These are phyloP conservation scores for Epirrhoe alternata DNA, from an alignment of 2,888 invertebrate species.

Conservation along the genomic window DNA sequence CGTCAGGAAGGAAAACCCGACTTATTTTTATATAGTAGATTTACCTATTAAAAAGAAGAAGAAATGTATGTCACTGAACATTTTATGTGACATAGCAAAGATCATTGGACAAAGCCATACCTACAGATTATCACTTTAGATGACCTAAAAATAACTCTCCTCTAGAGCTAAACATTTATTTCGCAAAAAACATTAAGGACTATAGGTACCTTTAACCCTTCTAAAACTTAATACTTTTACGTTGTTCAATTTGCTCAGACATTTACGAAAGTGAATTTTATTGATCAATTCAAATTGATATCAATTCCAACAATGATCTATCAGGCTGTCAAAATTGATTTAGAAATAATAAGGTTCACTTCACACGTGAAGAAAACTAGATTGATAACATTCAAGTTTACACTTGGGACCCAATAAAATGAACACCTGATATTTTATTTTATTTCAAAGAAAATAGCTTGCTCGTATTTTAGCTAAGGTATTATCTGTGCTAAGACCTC, in stretches of 20 bases:
- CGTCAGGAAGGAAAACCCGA: too few relatives aligned
- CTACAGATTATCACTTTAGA: too few relatives aligned
- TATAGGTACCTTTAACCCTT: neutral
- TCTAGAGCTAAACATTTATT: too few relatives aligned
- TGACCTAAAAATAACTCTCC: too few relatives aligned
- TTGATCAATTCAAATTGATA: constrained; percentile 8
- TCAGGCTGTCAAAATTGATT: constrained; percentile 13
- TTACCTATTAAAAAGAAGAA: too few relatives aligned
- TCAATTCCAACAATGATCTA: neutral
- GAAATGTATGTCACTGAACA: too few relatives aligned
- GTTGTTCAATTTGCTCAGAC: neutral
- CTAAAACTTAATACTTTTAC: neutral
- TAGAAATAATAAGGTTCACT: constrained; percentile 7
- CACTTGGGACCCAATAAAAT: constrained; percentile 4
- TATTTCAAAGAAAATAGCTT: neutral
- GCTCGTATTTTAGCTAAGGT: too few relatives aligned
- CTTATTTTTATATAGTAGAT: too few relatives aligned
- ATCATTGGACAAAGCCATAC: too few relatives aligned
- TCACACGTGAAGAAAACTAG: constrained; percentile 16
- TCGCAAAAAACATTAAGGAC: too few relatives aligned
- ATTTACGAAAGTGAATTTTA: constrained; percentile 4
- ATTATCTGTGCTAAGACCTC: too few relatives aligned
- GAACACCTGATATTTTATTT: constrained; percentile 10
- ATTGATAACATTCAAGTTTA: constrained; percentile 14
- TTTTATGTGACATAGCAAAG: too few relatives aligned